Percentiles rank a stretch among this genome's conserved stretches.
phyloP scores from a whole-genome alignment of 1,140 invertebrate species.

The Myzus persicae region DNA sequence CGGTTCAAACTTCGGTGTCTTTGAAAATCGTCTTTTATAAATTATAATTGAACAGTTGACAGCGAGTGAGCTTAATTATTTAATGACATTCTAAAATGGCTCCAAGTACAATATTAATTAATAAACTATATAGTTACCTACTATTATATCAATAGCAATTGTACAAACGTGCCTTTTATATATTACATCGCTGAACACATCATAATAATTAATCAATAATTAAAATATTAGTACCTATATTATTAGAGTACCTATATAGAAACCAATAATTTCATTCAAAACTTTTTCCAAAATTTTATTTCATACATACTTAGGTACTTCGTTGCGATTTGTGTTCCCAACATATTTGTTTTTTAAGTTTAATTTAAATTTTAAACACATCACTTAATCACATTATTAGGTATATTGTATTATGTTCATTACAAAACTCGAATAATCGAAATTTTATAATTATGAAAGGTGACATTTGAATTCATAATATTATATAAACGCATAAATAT shows the following conservation, averaged over 20 bases:
- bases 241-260: neutral
- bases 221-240: neutral
- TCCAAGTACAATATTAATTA: neutral
- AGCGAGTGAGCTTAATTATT: neutral
- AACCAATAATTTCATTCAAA: neutral
- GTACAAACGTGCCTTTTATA: neutral
- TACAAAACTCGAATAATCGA: neutral
- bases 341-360: neutral
- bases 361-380: neutral
- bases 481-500: neutral
- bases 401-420: too few relatives aligned
- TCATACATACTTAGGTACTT: neutral
- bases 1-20: neutral
- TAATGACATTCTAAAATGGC: neutral
- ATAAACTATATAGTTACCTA: slow-evolving; percentile 3
- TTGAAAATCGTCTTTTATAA: neutral
- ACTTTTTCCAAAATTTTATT: neutral
- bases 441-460: neutral
- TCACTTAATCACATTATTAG: too few relatives aligned
- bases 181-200: neutral
- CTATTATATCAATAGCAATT: neutral
- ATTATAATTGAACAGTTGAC: neutral
- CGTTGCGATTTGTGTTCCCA: neutral
- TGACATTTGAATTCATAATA: neutral
- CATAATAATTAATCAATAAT: neutral